These are phyloP conservation scores for Heteromormyrus szaboi DNA, from an alignment of 2,797 vertebrate species.

Conservation along the genomic window DNA sequence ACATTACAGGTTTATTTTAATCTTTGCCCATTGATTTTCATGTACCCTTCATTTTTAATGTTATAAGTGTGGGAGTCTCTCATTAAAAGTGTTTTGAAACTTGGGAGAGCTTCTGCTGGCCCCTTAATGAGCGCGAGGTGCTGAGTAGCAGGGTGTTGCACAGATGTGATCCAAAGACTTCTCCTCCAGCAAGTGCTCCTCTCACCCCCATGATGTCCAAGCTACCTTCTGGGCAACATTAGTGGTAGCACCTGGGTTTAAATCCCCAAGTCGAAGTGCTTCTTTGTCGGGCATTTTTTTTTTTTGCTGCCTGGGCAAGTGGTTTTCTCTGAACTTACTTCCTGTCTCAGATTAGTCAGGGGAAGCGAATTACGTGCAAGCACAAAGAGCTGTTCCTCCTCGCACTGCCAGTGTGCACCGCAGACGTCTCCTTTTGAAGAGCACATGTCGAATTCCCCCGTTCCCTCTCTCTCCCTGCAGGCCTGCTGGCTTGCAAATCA, in stretches of 20 bases:
- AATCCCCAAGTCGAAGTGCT: conserved; percentile 50
- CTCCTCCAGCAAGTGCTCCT: neutral
- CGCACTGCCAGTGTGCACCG: conserved; percentile 48
- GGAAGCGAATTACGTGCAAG: conserved; percentile 60
- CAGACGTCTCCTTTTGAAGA: conserved; percentile 63
- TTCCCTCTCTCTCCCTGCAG: conserved; percentile 36
- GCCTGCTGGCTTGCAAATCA: conserved; percentile 57
- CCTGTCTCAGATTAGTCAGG: conserved; percentile 62
- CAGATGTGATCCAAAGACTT: conserved; percentile 18
- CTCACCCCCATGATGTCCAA: conserved; percentile 13
- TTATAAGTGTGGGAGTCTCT: neutral
- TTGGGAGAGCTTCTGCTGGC: conserved; percentile 13
- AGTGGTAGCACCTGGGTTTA: conserved; percentile 51
- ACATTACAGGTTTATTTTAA: conserved; percentile 18
- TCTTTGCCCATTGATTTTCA: conserved; percentile 21
- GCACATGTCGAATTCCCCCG: conserved; percentile 44
- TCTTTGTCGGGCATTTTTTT: conserved; percentile 37
- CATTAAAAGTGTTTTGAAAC: conserved; percentile 21
- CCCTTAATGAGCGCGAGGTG: conserved; percentile 9
- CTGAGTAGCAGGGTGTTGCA: neutral
- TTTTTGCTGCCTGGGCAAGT: conserved; percentile 43
- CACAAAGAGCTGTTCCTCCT: conserved; percentile 51
- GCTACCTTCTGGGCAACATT: conserved; percentile 38
- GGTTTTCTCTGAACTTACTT: conserved; percentile 54
- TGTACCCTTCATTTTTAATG: conserved; percentile 17